A percentile compares a stretch with the other conserved stretches of the same genome.
Conservation (phyloP, 2,797 vertebrate genomes). For the Poecilia velifera region DNA sequence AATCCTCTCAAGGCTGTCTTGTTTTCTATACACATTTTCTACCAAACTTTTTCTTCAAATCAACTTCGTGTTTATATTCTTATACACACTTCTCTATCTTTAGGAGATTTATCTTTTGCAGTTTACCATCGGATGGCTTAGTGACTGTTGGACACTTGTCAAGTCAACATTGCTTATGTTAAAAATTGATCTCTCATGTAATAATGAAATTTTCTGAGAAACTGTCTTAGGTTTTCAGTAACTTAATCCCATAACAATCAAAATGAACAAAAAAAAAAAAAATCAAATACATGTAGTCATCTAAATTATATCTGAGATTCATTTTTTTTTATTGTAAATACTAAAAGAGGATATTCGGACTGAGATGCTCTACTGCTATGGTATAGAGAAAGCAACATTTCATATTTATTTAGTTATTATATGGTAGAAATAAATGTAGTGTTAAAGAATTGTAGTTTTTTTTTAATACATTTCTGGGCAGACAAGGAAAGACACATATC, state of each 20-base stretch:
- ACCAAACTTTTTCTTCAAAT: not conserved
- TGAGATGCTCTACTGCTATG: not conserved
- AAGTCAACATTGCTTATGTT: not conserved
- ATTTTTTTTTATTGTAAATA: not conserved
- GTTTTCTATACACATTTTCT: not conserved
- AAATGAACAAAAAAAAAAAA: not conserved
- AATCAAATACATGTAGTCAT: not conserved
- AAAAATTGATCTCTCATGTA: not conserved
- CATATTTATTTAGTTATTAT: slow-evolving; percentile 21
- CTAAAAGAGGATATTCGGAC: not conserved
- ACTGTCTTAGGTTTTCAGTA: not conserved
- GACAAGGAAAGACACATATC: slow-evolving; percentile 39
- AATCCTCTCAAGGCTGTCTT: not conserved
- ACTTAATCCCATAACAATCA: not conserved
- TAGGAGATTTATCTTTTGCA: not conserved
- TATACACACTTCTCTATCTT: not conserved
- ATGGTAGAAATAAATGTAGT: not conserved
- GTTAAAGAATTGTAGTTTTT: no score
- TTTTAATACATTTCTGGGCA: slow-evolving; percentile 14
- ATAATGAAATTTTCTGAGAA: not conserved
- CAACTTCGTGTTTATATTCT: not conserved
- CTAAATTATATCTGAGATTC: not conserved
- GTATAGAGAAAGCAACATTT: slow-evolving; percentile 11
- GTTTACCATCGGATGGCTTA: not conserved
- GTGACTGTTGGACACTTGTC: not conserved